Conservation (phyloP, 2,113 vertebrate species). For the Paralichthys olivaceus region DNA sequence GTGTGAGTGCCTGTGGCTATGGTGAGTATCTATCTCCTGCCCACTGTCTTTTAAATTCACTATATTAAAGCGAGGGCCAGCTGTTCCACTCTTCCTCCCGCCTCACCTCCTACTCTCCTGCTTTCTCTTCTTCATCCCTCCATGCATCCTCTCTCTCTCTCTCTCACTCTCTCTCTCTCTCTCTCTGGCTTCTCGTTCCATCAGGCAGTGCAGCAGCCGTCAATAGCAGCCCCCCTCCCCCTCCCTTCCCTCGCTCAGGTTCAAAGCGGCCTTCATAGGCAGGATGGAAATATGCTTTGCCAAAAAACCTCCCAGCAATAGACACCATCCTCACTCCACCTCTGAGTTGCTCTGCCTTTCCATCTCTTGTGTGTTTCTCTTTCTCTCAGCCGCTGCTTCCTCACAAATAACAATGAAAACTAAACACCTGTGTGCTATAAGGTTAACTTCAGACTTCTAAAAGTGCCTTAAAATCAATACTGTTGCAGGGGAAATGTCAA, state of each 20-base stretch:
- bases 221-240: constrained; percentile 57
- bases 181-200: constrained; percentile 44
- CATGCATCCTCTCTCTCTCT: constrained; percentile 32
- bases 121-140: constrained; percentile 46
- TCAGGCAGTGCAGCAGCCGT: constrained; percentile 73
- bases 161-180: constrained; percentile 22
- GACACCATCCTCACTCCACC: constrained; percentile 46
- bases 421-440: constrained; percentile 1
- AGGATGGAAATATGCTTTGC: constrained; percentile 74
- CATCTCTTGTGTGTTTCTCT: constrained; percentile 37
- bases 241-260: constrained; percentile 36
- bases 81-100: constrained; percentile 51
- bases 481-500: not conserved
- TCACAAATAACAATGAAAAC: constrained; percentile 1
- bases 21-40: constrained; percentile 51
- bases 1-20: constrained; percentile 16
- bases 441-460: constrained; percentile 11
- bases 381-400: not conserved
- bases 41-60: constrained; percentile 66
- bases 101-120: constrained; percentile 59
- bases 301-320: constrained; percentile 71
- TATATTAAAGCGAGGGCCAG: constrained; percentile 68
- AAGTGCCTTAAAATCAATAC: constrained; percentile 18
- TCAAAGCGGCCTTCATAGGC: constrained; percentile 71
- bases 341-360: constrained; percentile 22